Base-by-base conservation (phyloP, 2,888 invertebrate species). In the Brenthis hecate region DNA sequence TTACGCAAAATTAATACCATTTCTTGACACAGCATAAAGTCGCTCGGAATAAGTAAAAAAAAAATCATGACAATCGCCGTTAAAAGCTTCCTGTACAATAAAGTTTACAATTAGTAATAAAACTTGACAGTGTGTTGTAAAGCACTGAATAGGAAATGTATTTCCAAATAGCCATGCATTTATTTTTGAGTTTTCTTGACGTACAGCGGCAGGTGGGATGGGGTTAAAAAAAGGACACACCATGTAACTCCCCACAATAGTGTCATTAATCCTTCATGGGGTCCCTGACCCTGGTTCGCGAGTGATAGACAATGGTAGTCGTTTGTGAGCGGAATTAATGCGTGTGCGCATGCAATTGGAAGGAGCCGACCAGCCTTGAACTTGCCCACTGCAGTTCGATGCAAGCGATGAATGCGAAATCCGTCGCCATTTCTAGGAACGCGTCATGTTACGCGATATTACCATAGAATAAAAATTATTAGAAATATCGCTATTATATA, bases 241-340 rank as follows among this genome's bases (percentile, higher is more conserved):
- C 80, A 78, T 79, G 81, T 80, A 81, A 81, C 80, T 81, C 83
- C 79, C 81, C 82, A 88, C 89, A 90, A 89, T 88, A 82, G 85
- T 86, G 85, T 87, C 90, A 89, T 91, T 90, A 92, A 89, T 91
- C 88, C 87, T 91, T 86, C 89, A 91, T 87, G 86, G 83, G 91
- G 85, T 87, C 86, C 77, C 78, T 83, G 88, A 89, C 84, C 92
- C 81, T 82, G 63, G 81, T 76, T 77, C 80, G 78, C 80, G 80
- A 82, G 87, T 90, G 90, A 91, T 91, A 92, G 92, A 92, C 92
- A 92, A 92, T 92, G 91, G 88, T 87, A 86, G 90, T 84, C 79
- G 85, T 80, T 85, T 91, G 91, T 90, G 91, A 87, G 90, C 80
- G 81, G 91, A 91, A 91, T 92, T 81, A 91, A 91, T 91, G 85